Conservation (phyloP, 1,140 invertebrate genomes). For the Pectinophora gossypiella region DNA sequence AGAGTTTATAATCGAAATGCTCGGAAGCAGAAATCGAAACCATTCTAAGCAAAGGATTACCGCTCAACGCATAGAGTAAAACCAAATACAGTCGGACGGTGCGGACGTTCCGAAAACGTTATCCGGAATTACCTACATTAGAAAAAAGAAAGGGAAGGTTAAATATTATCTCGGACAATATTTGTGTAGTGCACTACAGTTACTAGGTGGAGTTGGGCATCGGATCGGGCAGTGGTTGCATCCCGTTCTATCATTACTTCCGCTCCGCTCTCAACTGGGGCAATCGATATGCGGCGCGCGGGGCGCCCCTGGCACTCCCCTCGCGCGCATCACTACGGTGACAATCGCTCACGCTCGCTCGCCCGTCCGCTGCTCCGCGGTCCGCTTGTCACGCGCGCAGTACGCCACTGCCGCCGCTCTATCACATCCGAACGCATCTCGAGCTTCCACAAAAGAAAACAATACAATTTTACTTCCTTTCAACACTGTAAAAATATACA, state of each 20-base stretch:
- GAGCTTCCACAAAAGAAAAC: not conserved
- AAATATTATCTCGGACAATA: constrained; percentile 67
- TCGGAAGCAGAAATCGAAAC: not conserved
- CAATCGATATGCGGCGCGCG: constrained; percentile 62
- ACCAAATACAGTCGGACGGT: not conserved
- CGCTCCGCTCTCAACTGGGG: constrained; percentile 72
- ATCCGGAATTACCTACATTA: constrained; percentile 24
- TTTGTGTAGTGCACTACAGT: constrained; percentile 67
- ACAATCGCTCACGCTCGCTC: constrained; percentile 55
- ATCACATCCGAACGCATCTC: too few relatives aligned
- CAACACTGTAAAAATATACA: not conserved
- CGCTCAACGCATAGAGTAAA: not conserved
- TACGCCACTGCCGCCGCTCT: too few relatives aligned
- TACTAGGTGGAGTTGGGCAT: constrained; percentile 56
- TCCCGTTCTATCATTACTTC: constrained; percentile 72
- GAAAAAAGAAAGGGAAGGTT: constrained; percentile 53
- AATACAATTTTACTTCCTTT: not conserved
- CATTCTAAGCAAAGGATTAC: not conserved
- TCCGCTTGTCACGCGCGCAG: not conserved
- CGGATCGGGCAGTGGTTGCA: constrained; percentile 66
- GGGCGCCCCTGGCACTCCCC: constrained; percentile 23
- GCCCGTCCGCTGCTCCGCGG: not conserved
- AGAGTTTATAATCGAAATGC: constrained; percentile 18
- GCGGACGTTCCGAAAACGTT: not conserved
- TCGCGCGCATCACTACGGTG: constrained; percentile 59